Conservation (phyloP, 2,888 invertebrate genomes). For the Acrobeloides nanus region DNA sequence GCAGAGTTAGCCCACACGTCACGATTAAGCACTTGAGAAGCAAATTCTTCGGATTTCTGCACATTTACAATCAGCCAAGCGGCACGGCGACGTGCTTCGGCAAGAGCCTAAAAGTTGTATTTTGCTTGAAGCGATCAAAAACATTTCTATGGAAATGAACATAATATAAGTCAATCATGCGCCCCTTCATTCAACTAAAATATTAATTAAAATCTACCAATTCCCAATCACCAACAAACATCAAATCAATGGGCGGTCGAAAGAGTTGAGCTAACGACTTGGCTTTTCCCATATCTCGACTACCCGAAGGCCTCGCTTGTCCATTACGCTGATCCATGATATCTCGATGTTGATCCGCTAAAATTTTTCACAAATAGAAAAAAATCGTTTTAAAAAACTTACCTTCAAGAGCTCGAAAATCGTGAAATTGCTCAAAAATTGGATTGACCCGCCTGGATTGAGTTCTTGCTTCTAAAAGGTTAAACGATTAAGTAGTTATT, state of each 20-base stretch:
- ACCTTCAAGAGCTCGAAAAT: slow-evolving; percentile 9
- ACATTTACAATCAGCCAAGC: slow-evolving; percentile 68
- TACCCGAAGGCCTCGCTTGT: no score
- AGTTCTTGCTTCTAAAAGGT: no score
- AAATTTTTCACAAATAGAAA: background rate
- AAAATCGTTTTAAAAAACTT: slow-evolving; percentile 5
- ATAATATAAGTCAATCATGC: no score
- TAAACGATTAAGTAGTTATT: no score
- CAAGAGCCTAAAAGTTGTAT: slow-evolving; percentile 61
- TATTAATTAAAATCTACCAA: slow-evolving; percentile 53
- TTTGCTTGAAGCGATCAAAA: no score
- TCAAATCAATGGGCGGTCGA: slow-evolving; percentile 66
- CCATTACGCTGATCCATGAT: no score
- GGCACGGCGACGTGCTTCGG: slow-evolving; percentile 60
- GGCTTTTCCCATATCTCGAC: no score
- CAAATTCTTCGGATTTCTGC: slow-evolving; percentile 66
- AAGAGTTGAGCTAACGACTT: slow-evolving; percentile 68
- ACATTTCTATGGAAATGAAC: no score
- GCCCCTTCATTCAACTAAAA: background rate
- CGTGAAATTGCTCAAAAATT: slow-evolving; percentile 19
- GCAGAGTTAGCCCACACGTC: slow-evolving; percentile 66
- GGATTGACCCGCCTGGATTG: slow-evolving; percentile 14
- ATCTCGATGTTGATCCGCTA: no score
- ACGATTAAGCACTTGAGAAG: slow-evolving; percentile 63
- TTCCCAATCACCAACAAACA: slow-evolving; percentile 63